These are phyloP conservation scores for Auanema sp. DNA, from an alignment of 2,888 invertebrate species.

Conservation along the genomic window DNA sequence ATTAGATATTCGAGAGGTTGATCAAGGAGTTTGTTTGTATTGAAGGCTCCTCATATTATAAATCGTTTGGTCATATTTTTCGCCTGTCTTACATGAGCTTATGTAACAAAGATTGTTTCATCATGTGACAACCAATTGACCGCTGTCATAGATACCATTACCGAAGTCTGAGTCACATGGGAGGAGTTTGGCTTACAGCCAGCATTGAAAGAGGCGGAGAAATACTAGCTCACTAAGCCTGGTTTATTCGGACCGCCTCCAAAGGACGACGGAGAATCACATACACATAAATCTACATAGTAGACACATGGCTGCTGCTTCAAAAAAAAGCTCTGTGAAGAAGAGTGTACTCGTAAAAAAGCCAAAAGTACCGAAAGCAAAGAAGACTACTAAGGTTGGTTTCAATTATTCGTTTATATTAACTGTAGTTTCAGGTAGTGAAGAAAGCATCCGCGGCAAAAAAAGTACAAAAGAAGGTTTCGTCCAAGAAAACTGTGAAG, in stretches of 20 bases:
- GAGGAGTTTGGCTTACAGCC: constrained; percentile 14
- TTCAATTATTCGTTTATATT: background rate
- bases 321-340: constrained; percentile 14
- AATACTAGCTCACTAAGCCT: background rate
- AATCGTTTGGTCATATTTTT: too few species aligned
- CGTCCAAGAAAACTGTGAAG: constrained; percentile 11
- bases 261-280: background rate
- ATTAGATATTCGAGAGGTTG: too few species aligned
- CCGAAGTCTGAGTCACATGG: background rate
- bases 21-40: too few species aligned
- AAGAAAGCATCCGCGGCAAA: constrained; percentile 7
- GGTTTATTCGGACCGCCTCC: background rate
- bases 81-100: too few species aligned
- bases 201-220: background rate
- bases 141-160: background rate
- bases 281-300: background rate
- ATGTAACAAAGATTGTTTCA: background rate
- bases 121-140: background rate
- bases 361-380: constrained; percentile 20
- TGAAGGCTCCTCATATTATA: too few species aligned
- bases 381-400: constrained; percentile 16
- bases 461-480: constrained; percentile 8
- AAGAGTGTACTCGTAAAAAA: constrained; percentile 13
- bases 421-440: constrained; percentile 9
- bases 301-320: constrained; percentile 14